Evolutionary conservation across 2,113 vertebrate species (phyloP).

Genomic region (Strigops habroptila): DNA sequence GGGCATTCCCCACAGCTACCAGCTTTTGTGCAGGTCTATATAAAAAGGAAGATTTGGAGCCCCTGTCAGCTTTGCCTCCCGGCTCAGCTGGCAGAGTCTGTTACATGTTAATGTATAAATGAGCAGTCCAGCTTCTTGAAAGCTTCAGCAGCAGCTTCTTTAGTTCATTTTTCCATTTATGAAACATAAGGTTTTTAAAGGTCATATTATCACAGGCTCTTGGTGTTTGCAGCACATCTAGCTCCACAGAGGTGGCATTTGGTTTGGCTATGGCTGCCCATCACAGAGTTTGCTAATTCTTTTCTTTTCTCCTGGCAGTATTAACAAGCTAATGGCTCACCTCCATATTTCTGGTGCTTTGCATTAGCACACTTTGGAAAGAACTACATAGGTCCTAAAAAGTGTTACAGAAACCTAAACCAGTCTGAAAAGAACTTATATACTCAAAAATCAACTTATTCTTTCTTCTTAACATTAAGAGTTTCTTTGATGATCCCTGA

Average conservation of each 20-base stretch:
- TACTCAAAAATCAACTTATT: neutral
- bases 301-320: neutral
- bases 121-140: neutral
- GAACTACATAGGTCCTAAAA: neutral
- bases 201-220: neutral
- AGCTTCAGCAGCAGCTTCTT: neutral
- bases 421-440: neutral
- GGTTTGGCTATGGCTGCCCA: neutral
- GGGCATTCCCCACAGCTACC: neutral
- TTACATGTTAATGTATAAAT: neutral
- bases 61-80: neutral
- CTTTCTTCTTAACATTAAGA: neutral
- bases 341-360: neutral
- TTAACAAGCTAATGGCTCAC: neutral
- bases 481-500: neutral
- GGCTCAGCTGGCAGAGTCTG: neutral
- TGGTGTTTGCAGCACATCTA: neutral
- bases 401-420: neutral
- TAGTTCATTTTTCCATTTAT: slow-evolving; percentile 1
- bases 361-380: neutral
- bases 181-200: neutral
- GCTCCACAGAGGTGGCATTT: neutral
- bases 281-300: neutral
- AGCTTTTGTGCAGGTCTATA: neutral
- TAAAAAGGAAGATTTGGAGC: neutral